These are phyloP conservation scores for Muscicapa comitata DNA, from an alignment of 2,797 vertebrate species.

Conservation along the genomic window DNA sequence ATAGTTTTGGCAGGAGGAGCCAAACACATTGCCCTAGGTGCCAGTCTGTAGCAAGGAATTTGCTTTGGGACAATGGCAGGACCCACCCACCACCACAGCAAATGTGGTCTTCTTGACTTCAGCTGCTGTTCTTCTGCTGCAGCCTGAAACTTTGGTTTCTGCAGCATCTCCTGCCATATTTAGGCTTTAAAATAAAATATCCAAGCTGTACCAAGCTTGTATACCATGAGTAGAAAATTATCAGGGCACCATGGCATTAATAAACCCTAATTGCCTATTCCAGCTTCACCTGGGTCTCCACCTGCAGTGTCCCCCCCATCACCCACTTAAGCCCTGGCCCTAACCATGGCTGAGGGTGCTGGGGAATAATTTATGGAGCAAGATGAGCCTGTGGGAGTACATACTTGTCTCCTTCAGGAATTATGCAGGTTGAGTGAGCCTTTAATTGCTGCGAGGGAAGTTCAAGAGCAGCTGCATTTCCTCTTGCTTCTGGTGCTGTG, in stretches of 20 bases:
- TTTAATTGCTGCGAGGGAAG: neutral
- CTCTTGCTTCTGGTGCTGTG: neutral
- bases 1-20: neutral
- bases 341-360: neutral
- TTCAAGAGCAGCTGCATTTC: neutral
- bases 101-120: neutral
- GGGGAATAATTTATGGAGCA: neutral
- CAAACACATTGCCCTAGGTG: neutral
- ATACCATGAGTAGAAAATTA: neutral
- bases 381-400: neutral
- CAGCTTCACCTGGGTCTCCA: neutral
- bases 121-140: neutral
- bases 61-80: neutral
- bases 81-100: neutral
- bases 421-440: neutral
- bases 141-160: neutral
- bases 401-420: rapidly evolving
- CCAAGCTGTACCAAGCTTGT: neutral
- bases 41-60: rapidly evolving
- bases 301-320: neutral
- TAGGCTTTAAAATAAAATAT: neutral
- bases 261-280: neutral
- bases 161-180: neutral
- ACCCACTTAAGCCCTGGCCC: neutral
- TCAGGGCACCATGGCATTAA: neutral